Conservation (phyloP, 2,888 invertebrate genomes). For the Melolontha melolontha region DNA sequence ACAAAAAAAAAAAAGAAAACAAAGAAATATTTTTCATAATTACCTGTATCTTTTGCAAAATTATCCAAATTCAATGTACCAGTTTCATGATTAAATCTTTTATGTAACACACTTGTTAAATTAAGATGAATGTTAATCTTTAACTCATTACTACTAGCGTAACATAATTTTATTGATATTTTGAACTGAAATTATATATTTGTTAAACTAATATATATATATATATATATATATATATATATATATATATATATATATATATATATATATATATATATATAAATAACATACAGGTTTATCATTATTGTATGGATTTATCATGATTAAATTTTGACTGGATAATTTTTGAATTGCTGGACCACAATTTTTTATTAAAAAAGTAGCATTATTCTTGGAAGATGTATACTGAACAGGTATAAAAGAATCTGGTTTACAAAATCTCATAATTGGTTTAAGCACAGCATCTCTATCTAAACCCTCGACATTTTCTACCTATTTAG, state of each 20-base stretch:
- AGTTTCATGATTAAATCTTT: constrained; percentile 58
- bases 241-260: no score
- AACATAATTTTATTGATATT: constrained; percentile 64
- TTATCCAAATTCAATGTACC: constrained; percentile 63
- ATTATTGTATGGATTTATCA: no score
- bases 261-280: no score
- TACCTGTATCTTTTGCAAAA: constrained; percentile 65
- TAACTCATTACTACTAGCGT: constrained; percentile 63
- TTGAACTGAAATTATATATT: constrained; percentile 55
- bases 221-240: no score
- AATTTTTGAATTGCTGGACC: constrained; percentile 66
- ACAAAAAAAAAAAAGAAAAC: no score
- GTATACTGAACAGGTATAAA: no score
- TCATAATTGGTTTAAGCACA: no score
- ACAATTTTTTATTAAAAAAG: constrained; percentile 67
- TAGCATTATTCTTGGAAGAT: constrained; percentile 62
- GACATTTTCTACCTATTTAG: constrained; percentile 57
- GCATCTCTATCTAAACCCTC: no score
- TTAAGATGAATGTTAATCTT: constrained; percentile 67
- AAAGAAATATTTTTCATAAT: constrained; percentile 43
- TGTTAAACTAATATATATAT: no score
- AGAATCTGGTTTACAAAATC: no score
- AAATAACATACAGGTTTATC: constrained; percentile 51
- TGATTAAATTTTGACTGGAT: constrained; percentile 64
- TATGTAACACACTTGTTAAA: constrained; percentile 61